These are phyloP conservation scores for Pomacea maculata DNA, from an alignment of 1,140 invertebrate genomes.

Conservation along the genomic window DNA sequence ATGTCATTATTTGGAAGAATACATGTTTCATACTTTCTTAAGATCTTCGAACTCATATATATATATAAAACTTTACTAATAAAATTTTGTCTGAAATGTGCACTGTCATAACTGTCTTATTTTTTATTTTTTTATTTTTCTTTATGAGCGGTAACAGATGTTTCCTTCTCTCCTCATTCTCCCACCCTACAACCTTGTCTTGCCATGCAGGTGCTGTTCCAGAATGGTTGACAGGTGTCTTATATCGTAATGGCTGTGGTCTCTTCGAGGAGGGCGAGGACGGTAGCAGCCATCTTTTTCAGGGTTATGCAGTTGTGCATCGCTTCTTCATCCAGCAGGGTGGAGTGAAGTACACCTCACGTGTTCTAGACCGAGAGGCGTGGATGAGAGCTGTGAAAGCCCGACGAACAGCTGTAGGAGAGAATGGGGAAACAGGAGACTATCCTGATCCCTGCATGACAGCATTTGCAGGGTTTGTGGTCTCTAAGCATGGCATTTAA, in stretches of 20 bases:
- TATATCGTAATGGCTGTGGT: conserved; percentile 86
- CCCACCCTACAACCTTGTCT: neutral
- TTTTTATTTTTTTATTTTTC: neutral
- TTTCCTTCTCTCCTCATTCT: no score
- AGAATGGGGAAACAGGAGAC: conserved; percentile 79
- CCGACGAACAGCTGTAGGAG: conserved; percentile 81
- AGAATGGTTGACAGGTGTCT: conserved; percentile 78
- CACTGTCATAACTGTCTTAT: neutral
- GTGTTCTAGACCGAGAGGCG: conserved; percentile 80
- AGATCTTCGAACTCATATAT: neutral
- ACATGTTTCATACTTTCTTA: neutral
- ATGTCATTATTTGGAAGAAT: neutral
- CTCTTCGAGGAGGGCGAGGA: conserved; percentile 79
- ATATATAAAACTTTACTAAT: neutral
- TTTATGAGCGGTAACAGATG: neutral
- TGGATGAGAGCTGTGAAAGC: conserved; percentile 79
- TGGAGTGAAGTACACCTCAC: conserved; percentile 75
- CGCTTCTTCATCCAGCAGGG: conserved; percentile 69
- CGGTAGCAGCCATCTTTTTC: conserved; percentile 83
- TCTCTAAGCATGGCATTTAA: no score
- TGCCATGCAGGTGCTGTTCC: conserved; percentile 74
- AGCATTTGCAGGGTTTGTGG: conserved; percentile 54
- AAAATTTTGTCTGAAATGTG: neutral
- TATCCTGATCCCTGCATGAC: conserved; percentile 68
- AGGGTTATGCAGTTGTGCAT: conserved; percentile 84